Conservation (phyloP, 2,113 vertebrate species). For the Zingel zingel region DNA sequence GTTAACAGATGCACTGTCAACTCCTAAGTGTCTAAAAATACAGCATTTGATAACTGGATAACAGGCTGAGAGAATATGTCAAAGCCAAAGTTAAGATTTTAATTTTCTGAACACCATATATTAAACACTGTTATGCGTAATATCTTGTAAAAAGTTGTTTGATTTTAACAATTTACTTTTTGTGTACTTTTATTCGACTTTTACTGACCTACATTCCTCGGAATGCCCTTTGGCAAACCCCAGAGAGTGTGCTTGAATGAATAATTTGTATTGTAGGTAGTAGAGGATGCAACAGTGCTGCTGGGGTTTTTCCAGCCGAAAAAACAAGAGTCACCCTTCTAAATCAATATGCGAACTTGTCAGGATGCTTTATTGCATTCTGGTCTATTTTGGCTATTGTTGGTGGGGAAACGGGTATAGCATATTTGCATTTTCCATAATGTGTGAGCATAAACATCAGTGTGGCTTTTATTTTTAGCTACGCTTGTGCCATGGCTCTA, state of each 20-base stretch:
- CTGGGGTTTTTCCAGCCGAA: conserved; percentile 23
- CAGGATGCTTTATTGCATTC: conserved; percentile 13
- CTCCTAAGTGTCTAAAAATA: conserved; percentile 4
- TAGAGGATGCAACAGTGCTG: conserved; percentile 34
- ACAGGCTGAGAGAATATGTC: conserved; percentile 6
- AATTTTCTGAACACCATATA: neutral
- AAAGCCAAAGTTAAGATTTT: conserved; percentile 10
- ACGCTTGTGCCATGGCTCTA: neutral
- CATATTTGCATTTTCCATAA: neutral
- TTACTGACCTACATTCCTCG: conserved; percentile 61
- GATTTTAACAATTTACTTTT: conserved; percentile 19
- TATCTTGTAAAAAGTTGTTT: neutral
- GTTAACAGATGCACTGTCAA: conserved; percentile 1
- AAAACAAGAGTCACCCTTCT: conserved; percentile 17
- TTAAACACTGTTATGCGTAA: neutral
- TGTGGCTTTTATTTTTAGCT: neutral
- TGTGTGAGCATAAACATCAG: neutral
- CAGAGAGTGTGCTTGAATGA: conserved; percentile 39
- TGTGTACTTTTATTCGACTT: conserved; percentile 41
- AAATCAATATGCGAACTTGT: conserved; percentile 28
- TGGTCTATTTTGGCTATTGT: conserved; percentile 5
- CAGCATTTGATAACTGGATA: conserved; percentile 2
- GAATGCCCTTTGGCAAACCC: conserved; percentile 55
- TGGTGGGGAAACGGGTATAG: neutral
- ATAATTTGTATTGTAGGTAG: conserved; percentile 38